phyloP scores from a whole-genome alignment of 2,113 vertebrate species.

The Apaloderma vittatum region DNA sequence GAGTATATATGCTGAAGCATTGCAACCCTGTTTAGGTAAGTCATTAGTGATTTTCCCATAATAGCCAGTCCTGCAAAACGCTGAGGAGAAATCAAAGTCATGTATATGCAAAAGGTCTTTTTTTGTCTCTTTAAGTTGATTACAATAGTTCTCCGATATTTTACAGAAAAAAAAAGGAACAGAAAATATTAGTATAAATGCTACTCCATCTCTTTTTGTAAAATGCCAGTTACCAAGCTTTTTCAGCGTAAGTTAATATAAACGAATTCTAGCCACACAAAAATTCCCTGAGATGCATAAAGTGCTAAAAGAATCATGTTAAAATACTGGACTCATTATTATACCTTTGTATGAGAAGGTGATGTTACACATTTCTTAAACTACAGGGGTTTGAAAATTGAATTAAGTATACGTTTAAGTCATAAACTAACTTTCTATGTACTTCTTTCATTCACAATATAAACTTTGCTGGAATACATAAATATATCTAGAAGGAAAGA shows the following conservation, averaged over 20 bases:
- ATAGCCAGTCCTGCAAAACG: neutral
- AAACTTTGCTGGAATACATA: neutral
- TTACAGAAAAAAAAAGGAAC: neutral
- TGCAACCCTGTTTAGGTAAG: neutral
- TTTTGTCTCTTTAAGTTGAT: neutral
- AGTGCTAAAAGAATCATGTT: neutral
- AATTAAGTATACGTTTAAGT: neutral
- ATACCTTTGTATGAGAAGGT: neutral
- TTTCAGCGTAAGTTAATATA: neutral
- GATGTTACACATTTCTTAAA: neutral
- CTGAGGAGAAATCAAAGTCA: neutral
- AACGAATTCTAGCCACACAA: neutral
- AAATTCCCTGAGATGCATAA: neutral
- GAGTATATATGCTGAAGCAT: neutral
- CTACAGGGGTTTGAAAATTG: neutral
- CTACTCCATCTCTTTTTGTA: neutral
- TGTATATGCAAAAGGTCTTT: accelerated
- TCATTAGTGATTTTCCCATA: neutral
- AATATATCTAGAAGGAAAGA: neutral
- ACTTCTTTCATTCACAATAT: neutral
- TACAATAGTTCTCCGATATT: neutral
- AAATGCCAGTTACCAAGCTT: neutral
- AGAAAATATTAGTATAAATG: neutral
- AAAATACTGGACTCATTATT: neutral
- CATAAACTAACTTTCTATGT: neutral